Percentiles rank a stretch among this genome's conserved stretches.
These are phyloP conservation scores for Melanotaenia maccullochi DNA, from an alignment of 2,797 vertebrate genomes.

Conservation along the genomic window DNA sequence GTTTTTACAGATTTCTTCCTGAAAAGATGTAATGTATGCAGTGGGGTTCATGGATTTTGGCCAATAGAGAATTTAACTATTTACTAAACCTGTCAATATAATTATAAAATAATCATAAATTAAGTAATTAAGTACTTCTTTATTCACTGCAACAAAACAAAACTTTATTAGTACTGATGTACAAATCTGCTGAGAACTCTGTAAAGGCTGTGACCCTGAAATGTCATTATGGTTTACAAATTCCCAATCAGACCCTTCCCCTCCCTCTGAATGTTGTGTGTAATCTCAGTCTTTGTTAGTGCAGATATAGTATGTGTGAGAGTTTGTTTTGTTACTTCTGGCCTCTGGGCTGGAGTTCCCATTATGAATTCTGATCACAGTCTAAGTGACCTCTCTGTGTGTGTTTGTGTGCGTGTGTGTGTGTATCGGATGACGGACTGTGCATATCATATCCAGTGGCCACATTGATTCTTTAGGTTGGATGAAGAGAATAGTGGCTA, in stretches of 20 bases:
- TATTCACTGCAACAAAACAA: background rate
- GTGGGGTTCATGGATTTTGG: background rate
- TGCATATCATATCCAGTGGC: slow-evolving; percentile 74
- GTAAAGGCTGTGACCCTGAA: slow-evolving; percentile 5
- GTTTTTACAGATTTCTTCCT: background rate
- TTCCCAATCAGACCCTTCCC: slow-evolving; percentile 2
- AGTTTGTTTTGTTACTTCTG: slow-evolving; percentile 21
- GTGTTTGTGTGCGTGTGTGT: slow-evolving; percentile 29
- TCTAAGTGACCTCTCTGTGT: slow-evolving; percentile 58
- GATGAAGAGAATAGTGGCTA: slow-evolving; percentile 77
- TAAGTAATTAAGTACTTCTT: background rate
- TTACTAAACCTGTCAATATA: background rate
- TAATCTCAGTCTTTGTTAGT: slow-evolving; percentile 2
- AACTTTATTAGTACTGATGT: background rate
- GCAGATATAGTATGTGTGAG: background rate
- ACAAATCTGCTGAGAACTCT: background rate
- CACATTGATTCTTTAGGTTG: slow-evolving; percentile 80
- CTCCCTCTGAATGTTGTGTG: background rate
- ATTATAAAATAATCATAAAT: background rate
- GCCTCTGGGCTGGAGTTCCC: slow-evolving; percentile 29
- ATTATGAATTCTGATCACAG: slow-evolving; percentile 72
- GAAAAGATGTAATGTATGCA: background rate
- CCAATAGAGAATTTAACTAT: background rate
- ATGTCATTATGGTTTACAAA: slow-evolving; percentile 4
- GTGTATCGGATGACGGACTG: slow-evolving; percentile 52